Percentiles rank a stretch among this genome's conserved stretches.
Conservation (phyloP, 2,113 vertebrate species). For the Corythornis madagascariensis region DNA sequence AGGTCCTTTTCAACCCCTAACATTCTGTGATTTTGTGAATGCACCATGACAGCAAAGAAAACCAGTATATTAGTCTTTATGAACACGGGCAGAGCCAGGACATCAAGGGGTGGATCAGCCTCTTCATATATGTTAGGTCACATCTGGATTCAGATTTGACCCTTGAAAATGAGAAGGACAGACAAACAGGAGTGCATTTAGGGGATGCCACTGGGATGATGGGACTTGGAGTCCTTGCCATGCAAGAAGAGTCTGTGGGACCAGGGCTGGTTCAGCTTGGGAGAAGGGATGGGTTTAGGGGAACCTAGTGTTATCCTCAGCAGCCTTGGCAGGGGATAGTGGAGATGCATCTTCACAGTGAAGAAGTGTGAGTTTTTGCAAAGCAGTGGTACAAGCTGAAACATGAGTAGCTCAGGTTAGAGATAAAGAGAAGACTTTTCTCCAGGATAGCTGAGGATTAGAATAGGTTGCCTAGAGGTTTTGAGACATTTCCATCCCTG, state of each 20-base stretch:
- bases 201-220: not conserved
- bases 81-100: not conserved
- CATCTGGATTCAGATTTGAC: not conserved
- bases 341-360: not conserved
- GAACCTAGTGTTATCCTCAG: not conserved
- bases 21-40: too few relatives aligned
- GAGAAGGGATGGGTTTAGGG: not conserved
- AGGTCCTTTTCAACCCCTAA: too few relatives aligned
- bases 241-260: not conserved
- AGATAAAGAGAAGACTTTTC: not conserved
- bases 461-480: not conserved
- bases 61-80: not conserved
- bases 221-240: not conserved
- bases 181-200: not conserved
- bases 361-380: not conserved
- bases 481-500: not conserved
- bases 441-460: not conserved
- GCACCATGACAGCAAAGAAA: fast-evolving
- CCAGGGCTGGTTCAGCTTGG: not conserved
- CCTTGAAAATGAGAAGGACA: not conserved
- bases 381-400: not conserved
- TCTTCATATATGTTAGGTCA: not conserved
- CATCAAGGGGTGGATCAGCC: not conserved
- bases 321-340: fast-evolving
- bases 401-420: not conserved